Base-by-base conservation (phyloP, 2,113 vertebrate species). In the Serinus canaria region DNA sequence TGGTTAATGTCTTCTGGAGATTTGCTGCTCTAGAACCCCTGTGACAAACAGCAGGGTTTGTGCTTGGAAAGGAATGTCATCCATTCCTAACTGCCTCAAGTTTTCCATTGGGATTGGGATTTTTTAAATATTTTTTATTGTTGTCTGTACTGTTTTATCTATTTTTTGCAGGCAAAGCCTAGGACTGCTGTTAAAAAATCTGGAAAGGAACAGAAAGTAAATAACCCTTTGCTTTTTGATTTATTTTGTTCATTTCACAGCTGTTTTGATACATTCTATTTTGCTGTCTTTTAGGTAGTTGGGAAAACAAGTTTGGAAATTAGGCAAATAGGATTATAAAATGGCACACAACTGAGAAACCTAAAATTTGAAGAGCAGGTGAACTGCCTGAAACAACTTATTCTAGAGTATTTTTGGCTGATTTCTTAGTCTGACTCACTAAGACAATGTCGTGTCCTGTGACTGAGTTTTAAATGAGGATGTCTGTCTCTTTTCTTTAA, bases 231-330 rank as follows among this genome's bases (percentile, higher is more conserved):
- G 23, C 23, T 49, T 90, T 93, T 89, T 77, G 79, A 92, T 96
- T 96, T 92, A 74, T 93, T 25, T 8, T 86, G 64, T 82, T 88
- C 63, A 78, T 95, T 89, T 95, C 81, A 58, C 79, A 94, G 77
- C 76, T 92, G n/a, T 91, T 87, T 81, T 0, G 0, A 47, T 83
- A 30, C 82, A 78, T 44, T 95, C 52, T 64, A 24, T 79, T 94
- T 82, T 77, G 83, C 85, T 86, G 37, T 87, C 92, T 91, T 83
- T 80, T 83, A 72, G 81, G 89, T 91, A 67, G 77, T 62, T 94
- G 81, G 75, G 93, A 96, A 96, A 93, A 78, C 39, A 75, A 52
- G 77, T 73, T 60, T 79, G 81, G 81, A 89, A 93, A 86, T 95
- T 79, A 87, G 46, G 66, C 86, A 96, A 58, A 84, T 86, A 47